These are phyloP conservation scores for Matsumyia berberina DNA, from an alignment of 2,888 invertebrate species.

Conservation along the genomic window DNA sequence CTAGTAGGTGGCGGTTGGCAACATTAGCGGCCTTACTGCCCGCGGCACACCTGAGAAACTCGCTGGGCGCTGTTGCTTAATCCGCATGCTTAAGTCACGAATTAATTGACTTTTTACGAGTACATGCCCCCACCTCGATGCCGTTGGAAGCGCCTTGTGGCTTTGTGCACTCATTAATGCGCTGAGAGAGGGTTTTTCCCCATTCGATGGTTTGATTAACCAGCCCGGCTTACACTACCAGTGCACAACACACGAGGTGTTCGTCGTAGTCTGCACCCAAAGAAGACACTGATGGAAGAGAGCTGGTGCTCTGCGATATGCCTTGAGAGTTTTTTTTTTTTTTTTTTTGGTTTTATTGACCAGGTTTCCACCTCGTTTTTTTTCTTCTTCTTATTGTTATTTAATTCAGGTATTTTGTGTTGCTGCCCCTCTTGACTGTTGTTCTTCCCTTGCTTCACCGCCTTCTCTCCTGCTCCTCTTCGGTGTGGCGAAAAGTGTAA, in stretches of 20 bases:
- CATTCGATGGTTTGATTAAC: conserved; percentile 47
- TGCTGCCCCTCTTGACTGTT: not conserved
- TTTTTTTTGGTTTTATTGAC: conserved; percentile 35
- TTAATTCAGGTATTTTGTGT: conserved; percentile 66
- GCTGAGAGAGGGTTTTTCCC: conserved; percentile 34
- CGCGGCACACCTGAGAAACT: conserved; percentile 38
- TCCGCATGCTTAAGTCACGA: conserved; percentile 54
- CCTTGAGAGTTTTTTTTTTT: conserved; percentile 42
- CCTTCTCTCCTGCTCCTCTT: conserved; percentile 3
- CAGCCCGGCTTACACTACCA: conserved; percentile 37
- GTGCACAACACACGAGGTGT: too few species aligned
- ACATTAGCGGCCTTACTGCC: not conserved
- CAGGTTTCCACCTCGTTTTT: conserved; percentile 37
- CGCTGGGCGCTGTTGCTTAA: conserved; percentile 46
- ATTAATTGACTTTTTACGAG: conserved; percentile 55
- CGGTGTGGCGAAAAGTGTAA: conserved; percentile 54
- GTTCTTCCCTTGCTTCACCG: conserved; percentile 7
- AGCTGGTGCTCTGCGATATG: conserved; percentile 10
- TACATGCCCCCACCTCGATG: not conserved
- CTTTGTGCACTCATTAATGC: conserved; percentile 36
- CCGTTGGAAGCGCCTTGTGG: conserved; percentile 2
- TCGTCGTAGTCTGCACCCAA: conserved; percentile 1
- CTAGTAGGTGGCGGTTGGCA: not conserved
- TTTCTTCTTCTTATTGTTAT: conserved; percentile 48
- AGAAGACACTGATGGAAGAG: conserved; percentile 14